Percentiles rank a stretch among this genome's conserved stretches.
Evolutionary conservation across 2,888 invertebrate species (phyloP).

Genomic region (Dichetophora obliterata): DNA sequence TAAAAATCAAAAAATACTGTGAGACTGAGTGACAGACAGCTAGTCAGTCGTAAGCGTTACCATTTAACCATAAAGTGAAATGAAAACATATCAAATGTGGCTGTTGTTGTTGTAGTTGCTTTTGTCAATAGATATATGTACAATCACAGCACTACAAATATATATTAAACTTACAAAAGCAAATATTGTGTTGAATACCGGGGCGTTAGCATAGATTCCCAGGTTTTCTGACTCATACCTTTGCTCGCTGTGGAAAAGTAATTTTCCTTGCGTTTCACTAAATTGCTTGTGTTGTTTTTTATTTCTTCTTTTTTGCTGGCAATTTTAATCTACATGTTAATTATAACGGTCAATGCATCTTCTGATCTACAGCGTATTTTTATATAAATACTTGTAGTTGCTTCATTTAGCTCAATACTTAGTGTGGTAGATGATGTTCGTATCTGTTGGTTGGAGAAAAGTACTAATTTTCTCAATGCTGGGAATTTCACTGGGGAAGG

Average conservation of each 20-base stretch:
- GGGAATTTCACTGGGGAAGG: slow-evolving; percentile 4
- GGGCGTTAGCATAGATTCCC: neutral
- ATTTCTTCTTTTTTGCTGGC: neutral
- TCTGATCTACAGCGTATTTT: no score
- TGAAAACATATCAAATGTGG: slow-evolving; percentile 25
- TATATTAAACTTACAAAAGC: slow-evolving; percentile 13
- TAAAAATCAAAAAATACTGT: neutral
- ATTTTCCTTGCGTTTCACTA: neutral
- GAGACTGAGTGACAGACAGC: slow-evolving; percentile 1
- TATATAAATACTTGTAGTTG: neutral
- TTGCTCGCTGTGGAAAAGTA: neutral
- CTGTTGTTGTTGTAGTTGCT: neutral
- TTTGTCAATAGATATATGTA: slow-evolving; percentile 34
- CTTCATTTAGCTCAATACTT: neutral
- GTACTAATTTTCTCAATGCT: neutral
- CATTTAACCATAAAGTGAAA: slow-evolving; percentile 29
- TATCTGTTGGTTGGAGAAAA: neutral
- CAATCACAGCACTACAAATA: slow-evolving; percentile 42
- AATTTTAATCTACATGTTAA: slow-evolving; percentile 1
- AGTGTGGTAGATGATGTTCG: neutral
- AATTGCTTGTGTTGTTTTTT: neutral
- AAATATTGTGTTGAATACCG: neutral
- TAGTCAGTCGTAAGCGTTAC: neutral
- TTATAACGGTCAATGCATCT: slow-evolving; percentile 10
- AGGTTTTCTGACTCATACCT: neutral